Evolutionary conservation across 2,888 invertebrate genomes (phyloP).

Genomic region (Himalopsyche tibetana): DNA sequence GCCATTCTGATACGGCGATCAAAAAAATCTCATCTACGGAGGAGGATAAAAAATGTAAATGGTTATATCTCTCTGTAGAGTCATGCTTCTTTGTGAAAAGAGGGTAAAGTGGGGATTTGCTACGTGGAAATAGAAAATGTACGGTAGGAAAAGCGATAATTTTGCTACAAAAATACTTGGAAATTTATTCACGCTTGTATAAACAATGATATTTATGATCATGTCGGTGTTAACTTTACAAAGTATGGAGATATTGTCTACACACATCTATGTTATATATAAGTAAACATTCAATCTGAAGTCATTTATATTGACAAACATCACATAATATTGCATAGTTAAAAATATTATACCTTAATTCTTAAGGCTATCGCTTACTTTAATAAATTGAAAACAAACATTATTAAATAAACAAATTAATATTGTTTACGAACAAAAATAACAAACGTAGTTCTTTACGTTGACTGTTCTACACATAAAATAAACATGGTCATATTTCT

Average conservation of each 20-base stretch:
- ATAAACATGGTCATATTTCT: not conserved
- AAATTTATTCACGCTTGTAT: not conserved
- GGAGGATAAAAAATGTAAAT: slow-evolving; percentile 56
- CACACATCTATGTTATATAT: no score
- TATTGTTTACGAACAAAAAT: no score
- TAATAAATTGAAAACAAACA: no score
- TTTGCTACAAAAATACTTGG: not conserved
- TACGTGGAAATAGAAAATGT: slow-evolving; percentile 33
- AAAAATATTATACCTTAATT: no score
- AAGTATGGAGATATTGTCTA: no score
- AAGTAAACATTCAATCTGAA: no score
- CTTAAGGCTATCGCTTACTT: no score
- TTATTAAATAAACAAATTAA: no score
- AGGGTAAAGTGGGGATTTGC: slow-evolving; percentile 28
- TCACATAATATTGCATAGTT: no score
- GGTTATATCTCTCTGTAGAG: slow-evolving; percentile 46
- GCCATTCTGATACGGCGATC: slow-evolving; percentile 48
- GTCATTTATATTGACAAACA: no score
- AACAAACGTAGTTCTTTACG: not conserved
- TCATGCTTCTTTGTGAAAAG: slow-evolving; percentile 9
- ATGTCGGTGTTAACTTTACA: no score
- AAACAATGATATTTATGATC: slow-evolving; percentile 11
- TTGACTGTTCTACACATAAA: not conserved
- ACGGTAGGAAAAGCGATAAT: not conserved
- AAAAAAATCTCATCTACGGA: slow-evolving; percentile 57